These are phyloP conservation scores for Guaruba guarouba DNA, from an alignment of 2,113 vertebrate species.

Conservation along the genomic window DNA sequence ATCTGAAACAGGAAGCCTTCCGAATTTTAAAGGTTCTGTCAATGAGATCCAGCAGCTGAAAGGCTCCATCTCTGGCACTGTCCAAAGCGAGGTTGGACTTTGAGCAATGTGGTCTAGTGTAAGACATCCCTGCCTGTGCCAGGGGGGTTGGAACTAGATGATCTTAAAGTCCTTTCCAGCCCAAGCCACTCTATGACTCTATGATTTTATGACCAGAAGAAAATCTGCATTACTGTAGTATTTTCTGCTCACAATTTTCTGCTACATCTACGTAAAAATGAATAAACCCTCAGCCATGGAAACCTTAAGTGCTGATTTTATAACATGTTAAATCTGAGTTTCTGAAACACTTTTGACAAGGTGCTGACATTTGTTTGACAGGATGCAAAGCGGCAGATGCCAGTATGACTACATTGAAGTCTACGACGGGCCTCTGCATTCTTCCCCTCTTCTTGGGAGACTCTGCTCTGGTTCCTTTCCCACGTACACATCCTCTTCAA, in stretches of 20 bases:
- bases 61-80: neutral
- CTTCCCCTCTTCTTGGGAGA: slow-evolving; percentile 52
- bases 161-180: neutral
- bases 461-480: slow-evolving; percentile 51
- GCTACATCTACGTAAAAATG: neutral
- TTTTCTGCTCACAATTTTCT: neutral
- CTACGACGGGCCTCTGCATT: slow-evolving; percentile 67
- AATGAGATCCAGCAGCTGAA: neutral
- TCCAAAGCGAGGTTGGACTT: neutral
- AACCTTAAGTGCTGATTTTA: neutral
- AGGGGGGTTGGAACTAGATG: neutral
- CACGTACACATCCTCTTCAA: slow-evolving; percentile 68
- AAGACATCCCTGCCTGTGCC: neutral
- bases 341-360: neutral
- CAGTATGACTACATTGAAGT: slow-evolving; percentile 67
- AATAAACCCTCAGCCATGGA: neutral
- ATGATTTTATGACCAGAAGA: neutral
- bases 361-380: neutral
- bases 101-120: neutral
- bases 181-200: neutral
- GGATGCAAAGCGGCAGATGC: slow-evolving; percentile 50
- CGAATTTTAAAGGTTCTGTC: neutral
- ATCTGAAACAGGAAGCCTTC: neutral
- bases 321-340: neutral
- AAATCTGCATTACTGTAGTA: neutral